Evolutionary conservation across 2,113 vertebrate genomes (phyloP).

Genomic region (Oreochromis niloticus): DNA sequence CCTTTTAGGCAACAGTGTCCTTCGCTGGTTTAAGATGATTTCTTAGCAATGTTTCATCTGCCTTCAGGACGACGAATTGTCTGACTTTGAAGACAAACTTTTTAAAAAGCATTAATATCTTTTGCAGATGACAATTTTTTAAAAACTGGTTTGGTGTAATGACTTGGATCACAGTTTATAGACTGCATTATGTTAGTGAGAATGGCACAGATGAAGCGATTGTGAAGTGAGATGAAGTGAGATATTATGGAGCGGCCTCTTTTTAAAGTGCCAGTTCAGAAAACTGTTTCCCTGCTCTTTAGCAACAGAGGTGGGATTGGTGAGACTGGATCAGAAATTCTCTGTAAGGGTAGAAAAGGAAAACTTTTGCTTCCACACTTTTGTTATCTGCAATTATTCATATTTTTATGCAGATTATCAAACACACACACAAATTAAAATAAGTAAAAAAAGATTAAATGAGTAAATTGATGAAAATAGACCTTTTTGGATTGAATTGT

Average conservation of each 20-base stretch:
- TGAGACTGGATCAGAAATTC: neutral
- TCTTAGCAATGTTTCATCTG: neutral
- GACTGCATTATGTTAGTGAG: neutral
- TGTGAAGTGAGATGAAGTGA: neutral
- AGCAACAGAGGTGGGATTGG: too few relatives aligned
- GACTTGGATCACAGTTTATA: neutral
- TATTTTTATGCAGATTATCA: neutral
- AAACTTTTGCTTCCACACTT: neutral
- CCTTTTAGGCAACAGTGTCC: constrained; percentile 18
- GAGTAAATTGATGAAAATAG: neutral
- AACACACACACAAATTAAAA: neutral
- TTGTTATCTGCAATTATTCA: neutral
- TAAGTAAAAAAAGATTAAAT: neutral
- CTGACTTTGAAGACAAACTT: neutral
- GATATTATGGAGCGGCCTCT: neutral
- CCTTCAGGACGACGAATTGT: neutral
- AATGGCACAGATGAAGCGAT: too few relatives aligned
- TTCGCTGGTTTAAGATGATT: constrained; percentile 16
- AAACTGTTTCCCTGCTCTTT: too few relatives aligned
- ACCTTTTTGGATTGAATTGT: neutral
- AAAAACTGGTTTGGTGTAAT: neutral
- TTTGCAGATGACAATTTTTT: fast-evolving
- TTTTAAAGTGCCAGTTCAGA: too few relatives aligned
- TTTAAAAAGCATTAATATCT: neutral
- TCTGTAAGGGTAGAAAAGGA: neutral